Evolutionary conservation across 2,113 vertebrate genomes (phyloP).

Genomic region (Pao palembangensis): DNA sequence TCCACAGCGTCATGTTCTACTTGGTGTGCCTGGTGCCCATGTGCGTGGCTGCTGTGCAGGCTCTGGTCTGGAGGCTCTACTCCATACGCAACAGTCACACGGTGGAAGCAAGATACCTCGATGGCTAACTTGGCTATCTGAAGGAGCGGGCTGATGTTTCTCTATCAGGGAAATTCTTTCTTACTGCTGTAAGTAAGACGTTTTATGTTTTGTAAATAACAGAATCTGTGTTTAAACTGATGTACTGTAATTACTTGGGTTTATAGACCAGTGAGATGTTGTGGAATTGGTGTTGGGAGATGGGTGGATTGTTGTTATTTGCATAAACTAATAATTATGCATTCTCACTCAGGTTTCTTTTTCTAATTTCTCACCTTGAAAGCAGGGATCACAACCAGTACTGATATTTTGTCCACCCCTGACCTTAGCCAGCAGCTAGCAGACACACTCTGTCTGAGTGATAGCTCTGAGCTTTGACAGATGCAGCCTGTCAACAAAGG

Average conservation of each 20-base stretch:
- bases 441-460: too few species aligned
- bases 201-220: not conserved
- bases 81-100: slow-evolving; percentile 83
- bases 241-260: not conserved
- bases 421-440: too few species aligned
- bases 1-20: slow-evolving; percentile 82
- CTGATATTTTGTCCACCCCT: too few species aligned
- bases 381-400: too few species aligned
- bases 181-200: not conserved
- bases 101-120: slow-evolving; percentile 56
- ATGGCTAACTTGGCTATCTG: slow-evolving; percentile 37
- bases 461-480: too few species aligned
- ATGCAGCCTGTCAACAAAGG: too few species aligned
- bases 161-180: not conserved
- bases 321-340: too few species aligned
- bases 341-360: too few species aligned
- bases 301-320: too few species aligned
- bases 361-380: too few species aligned
- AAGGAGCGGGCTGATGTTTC: not conserved
- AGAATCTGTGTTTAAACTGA: not conserved
- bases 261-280: too few species aligned
- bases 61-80: slow-evolving; percentile 82
- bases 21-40: slow-evolving; percentile 84
- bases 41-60: slow-evolving; percentile 74
- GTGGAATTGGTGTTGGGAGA: too few species aligned